phyloP scores from a whole-genome alignment of 1,140 invertebrate genomes.

The Danaus plexippus region DNA sequence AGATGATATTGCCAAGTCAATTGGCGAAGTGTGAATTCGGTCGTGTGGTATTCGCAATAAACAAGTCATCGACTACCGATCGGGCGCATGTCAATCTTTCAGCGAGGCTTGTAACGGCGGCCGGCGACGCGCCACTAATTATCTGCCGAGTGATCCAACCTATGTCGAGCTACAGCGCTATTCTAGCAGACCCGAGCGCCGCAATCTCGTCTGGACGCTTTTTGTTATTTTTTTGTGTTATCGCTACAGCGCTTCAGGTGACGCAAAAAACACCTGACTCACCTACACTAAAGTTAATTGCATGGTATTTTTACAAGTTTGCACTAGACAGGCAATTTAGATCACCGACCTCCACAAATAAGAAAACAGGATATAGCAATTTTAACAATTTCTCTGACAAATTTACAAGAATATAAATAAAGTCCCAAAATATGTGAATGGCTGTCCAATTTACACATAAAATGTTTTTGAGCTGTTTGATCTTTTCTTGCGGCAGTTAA shows the following conservation, averaged over 20 bases:
- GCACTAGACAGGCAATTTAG: constrained; percentile 41
- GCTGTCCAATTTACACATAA: constrained; percentile 9
- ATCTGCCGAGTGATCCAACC: constrained; percentile 50
- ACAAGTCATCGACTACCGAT: constrained; percentile 38
- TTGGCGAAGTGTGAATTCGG: constrained; percentile 39
- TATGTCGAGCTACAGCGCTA: constrained; percentile 25
- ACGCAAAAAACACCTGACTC: constrained; percentile 20
- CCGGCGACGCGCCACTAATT: constrained; percentile 52
- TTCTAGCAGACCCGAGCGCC: constrained; percentile 24
- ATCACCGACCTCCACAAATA: constrained; percentile 32
- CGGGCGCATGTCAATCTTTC: constrained; percentile 55
- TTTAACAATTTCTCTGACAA: constrained; percentile 20
- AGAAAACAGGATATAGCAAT: constrained; percentile 21
- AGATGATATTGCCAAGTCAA: constrained; percentile 20
- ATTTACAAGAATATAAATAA: constrained; percentile 1
- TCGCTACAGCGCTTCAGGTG: constrained; percentile 15
- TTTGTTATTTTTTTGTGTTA: constrained; percentile 8
- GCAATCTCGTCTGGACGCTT: constrained; percentile 17
- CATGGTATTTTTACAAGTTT: constrained; percentile 47
- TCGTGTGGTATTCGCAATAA: constrained; percentile 37
- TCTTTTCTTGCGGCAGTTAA: constrained; percentile 39
- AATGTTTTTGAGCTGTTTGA: constrained; percentile 42
- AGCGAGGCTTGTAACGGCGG: constrained; percentile 32
- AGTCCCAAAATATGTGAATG: too few relatives aligned
- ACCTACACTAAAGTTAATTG: constrained; percentile 43